A percentile compares a stretch with the other conserved stretches of the same genome.
Evolutionary conservation across 2,888 invertebrate genomes (phyloP).

Genomic region (Frankliniella intonsa): DNA sequence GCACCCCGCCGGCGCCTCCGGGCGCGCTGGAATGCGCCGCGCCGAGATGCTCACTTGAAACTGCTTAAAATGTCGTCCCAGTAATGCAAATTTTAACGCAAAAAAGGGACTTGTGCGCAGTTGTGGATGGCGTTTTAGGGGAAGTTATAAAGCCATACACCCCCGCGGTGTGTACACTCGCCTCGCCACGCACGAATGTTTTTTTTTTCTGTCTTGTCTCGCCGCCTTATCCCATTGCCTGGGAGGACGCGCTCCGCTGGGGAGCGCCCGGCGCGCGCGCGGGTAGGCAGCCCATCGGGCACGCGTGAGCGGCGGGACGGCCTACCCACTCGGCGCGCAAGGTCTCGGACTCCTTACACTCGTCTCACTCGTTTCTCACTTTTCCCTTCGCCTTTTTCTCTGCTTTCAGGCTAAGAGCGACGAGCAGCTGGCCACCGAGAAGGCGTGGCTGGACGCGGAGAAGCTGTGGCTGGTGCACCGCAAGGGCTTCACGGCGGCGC

Average conservation of each 20-base stretch:
- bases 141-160: no score
- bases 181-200: no score
- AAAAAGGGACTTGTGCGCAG: no score
- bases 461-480: constrained; percentile 91
- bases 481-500: constrained; percentile 81
- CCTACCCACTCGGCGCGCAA: background rate
- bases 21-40: background rate
- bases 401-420: constrained; percentile 63
- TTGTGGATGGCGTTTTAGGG: no score
- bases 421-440: constrained; percentile 60
- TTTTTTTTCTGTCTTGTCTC: constrained; percentile 31
- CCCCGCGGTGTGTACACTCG: no score
- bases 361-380: background rate
- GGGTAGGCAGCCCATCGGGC: background rate
- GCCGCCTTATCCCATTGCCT: background rate
- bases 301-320: background rate
- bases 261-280: background rate
- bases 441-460: constrained; percentile 67
- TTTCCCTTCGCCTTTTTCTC: constrained; percentile 36
- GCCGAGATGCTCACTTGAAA: background rate
- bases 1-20: background rate
- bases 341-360: background rate
- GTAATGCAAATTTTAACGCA: background rate
- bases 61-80: constrained; percentile 16
- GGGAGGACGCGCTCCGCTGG: background rate